Base-by-base conservation (phyloP, 2,888 invertebrate genomes). In the Aspidiotus rigidus region DNA sequence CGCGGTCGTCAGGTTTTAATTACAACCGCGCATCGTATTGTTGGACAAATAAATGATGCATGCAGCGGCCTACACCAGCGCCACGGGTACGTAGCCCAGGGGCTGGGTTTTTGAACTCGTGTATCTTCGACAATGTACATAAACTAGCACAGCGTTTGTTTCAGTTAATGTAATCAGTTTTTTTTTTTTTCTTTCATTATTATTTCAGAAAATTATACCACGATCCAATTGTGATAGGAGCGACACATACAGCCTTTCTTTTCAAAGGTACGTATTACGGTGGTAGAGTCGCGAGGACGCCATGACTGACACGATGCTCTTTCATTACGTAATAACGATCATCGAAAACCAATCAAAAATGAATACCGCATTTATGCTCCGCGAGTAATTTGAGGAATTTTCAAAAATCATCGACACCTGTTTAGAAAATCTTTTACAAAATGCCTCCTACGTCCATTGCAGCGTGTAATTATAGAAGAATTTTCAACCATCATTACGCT, bases 1-100 rank as follows among this genome's bases (percentile, higher is more conserved):
- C 59, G 59, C 16, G 16, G 59, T 28, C 16, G 59, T 59, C 59
- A 28, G 28, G 16, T 59, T 59, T 59, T 59, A 59, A 59, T 59
- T 59, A 59, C 59, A 39, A 59, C 28, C 17, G 28, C 59, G 13
- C 13, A 17, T 11, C 10, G 39, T 59, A 28, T 17, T 59, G 11
- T 17, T 28, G 11, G 59, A n/a, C 49, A 49, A 49, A 28, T 28
- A 28, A 28, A 49, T 49, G 49, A 49, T 49, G 49, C 49, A n/a
- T 49, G 3, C n/a, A n/a, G 49, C 49, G n/a, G 49, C n/a, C 49
- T 49, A n/a, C 49, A n/a, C 49, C 49, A 49, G n/a, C 49, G 49
- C 49, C 49, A 49, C 49, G 49, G 49, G 49, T 49, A 49, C 49
- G 49, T n/a, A n/a, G 49, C 49, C n/a, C n/a, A 11, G 49, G 49